Conservation (phyloP, 2,888 invertebrate genomes). For the Listrodromus nycthemerus region DNA sequence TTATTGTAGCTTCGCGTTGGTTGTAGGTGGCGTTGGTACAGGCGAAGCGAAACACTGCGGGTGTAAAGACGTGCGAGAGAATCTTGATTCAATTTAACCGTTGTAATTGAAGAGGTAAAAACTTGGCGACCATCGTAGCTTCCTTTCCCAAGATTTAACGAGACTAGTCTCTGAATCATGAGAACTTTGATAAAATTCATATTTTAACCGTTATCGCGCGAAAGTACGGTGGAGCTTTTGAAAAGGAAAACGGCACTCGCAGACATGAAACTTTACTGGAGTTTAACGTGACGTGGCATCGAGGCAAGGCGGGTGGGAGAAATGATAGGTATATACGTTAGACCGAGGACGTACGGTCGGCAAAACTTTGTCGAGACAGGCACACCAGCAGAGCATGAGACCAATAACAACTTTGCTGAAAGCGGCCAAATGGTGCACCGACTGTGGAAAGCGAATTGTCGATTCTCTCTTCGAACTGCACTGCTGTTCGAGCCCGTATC, state of each 20-base stretch:
- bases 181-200: conserved; percentile 42
- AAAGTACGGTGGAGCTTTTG: not conserved
- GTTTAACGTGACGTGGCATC: conserved; percentile 27
- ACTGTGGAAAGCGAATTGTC: conserved; percentile 68
- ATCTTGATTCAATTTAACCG: conserved; percentile 67
- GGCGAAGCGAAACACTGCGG: conserved; percentile 60
- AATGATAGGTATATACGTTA: conserved; percentile 9
- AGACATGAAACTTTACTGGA: not conserved
- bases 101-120: conserved; percentile 51
- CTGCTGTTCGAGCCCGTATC: conserved; percentile 29
- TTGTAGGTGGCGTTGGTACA: conserved; percentile 52
- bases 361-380: conserved; percentile 65
- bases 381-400: conserved; percentile 59
- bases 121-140: conserved; percentile 34
- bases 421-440: conserved; percentile 74
- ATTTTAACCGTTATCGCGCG: not conserved
- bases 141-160: not conserved
- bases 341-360: conserved; percentile 62
- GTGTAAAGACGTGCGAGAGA: conserved; percentile 36
- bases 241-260: conserved; percentile 12
- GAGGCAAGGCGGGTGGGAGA: conserved; percentile 12
- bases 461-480: conserved; percentile 51
- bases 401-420: conserved; percentile 75
- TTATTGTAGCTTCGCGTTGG: conserved; percentile 62
- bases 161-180: conserved; percentile 27